Evolutionary conservation across 1,140 invertebrate species (phyloP).

Genomic region (Drosophila takahashii): DNA sequence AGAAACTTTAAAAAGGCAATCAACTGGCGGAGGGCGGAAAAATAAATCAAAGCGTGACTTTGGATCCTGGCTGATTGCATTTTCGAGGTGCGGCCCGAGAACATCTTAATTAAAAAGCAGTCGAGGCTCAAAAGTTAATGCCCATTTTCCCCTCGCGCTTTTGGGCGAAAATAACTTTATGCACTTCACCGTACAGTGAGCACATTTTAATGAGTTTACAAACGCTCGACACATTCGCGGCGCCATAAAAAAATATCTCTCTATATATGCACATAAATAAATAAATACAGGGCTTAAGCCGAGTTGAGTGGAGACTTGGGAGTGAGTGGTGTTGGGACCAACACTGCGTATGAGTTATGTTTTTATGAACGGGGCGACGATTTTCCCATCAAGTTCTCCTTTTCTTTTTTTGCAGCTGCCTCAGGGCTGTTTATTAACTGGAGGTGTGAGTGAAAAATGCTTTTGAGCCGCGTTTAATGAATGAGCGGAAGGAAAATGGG

Average conservation of each 20-base stretch:
- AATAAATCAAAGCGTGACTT: slow-evolving; percentile 61
- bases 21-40: slow-evolving; percentile 15
- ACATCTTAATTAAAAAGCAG: slow-evolving; percentile 55
- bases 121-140: slow-evolving; percentile 48
- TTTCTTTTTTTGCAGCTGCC: slow-evolving; percentile 17
- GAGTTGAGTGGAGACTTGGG: slow-evolving; percentile 38
- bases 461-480: slow-evolving; percentile 54
- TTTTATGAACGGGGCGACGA: slow-evolving; percentile 46
- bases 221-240: slow-evolving; percentile 80
- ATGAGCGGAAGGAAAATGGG: slow-evolving; percentile 25
- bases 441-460: slow-evolving; percentile 38
- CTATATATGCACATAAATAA: slow-evolving; percentile 43
- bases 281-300: slow-evolving; percentile 46
- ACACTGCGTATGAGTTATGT: slow-evolving; percentile 70
- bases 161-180: slow-evolving; percentile 58
- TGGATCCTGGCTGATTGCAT: slow-evolving; percentile 44
- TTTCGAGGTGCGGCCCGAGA: slow-evolving; percentile 21
- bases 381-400: slow-evolving; percentile 29
- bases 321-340: slow-evolving; percentile 17
- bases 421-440: slow-evolving; percentile 49
- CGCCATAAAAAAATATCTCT: slow-evolving; percentile 51
- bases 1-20: slow-evolving; percentile 68
- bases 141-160: slow-evolving; percentile 15
- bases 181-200: slow-evolving; percentile 58
- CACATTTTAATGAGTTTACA: slow-evolving; percentile 81